These are phyloP conservation scores for Platynereis dumerilii DNA, from an alignment of 2,888 invertebrate genomes.

Conservation along the genomic window DNA sequence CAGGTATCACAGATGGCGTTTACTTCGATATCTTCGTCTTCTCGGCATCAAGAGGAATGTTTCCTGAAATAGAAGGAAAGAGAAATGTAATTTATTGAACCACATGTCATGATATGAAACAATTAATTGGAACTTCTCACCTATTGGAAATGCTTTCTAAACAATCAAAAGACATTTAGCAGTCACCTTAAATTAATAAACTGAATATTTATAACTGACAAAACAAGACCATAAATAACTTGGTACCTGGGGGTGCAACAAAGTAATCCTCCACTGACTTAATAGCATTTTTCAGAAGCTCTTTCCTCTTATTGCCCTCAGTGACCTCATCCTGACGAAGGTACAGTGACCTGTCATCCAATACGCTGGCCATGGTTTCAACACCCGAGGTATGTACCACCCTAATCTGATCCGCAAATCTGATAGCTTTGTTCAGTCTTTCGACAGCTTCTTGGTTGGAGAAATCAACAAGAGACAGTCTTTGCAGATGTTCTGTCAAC, in stretches of 20 bases:
- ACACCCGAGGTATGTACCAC: conserved; percentile 75
- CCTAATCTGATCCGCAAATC: conserved; percentile 80
- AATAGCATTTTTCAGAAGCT: conserved; percentile 77
- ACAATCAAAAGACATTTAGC: too few relatives aligned
- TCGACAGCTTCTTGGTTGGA: conserved; percentile 74
- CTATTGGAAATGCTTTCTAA: too few relatives aligned
- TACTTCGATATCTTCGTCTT: too few relatives aligned
- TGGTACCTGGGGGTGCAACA: conserved; percentile 77
- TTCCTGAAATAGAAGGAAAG: too few relatives aligned
- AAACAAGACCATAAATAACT: not conserved
- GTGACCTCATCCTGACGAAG: conserved; percentile 75
- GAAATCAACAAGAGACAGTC: conserved; percentile 85
- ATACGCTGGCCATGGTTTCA: conserved; percentile 79
- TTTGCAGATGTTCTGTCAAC: conserved; percentile 75
- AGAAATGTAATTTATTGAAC: too few relatives aligned
- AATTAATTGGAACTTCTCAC: too few relatives aligned
- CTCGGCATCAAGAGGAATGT: too few relatives aligned
- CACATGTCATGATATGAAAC: too few relatives aligned
- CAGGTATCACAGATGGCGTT: too few relatives aligned
- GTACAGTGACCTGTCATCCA: conserved; percentile 76
- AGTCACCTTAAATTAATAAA: too few relatives aligned
- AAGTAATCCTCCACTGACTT: conserved; percentile 87
- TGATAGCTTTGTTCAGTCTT: conserved; percentile 79
- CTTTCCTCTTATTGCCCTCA: conserved; percentile 73
- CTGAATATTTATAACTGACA: too few relatives aligned